Evolutionary conservation across 2,113 vertebrate species (phyloP).

Genomic region (Mus pahari): DNA sequence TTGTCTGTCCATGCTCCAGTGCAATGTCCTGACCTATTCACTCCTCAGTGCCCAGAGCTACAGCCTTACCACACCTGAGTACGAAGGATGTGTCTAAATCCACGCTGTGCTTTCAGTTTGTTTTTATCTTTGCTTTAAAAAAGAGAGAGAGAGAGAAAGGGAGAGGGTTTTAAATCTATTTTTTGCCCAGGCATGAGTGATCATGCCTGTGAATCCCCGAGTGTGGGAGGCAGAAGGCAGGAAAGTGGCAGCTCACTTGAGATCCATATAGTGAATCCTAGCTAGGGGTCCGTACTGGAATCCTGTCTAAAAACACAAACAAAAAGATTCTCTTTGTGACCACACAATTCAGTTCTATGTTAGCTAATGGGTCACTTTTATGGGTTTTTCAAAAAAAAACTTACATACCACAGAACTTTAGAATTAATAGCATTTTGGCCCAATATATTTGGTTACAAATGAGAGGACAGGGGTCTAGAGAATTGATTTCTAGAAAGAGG

Average conservation of each 20-base stretch:
- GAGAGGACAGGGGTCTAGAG: neutral
- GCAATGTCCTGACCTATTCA: neutral
- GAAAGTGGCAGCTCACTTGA: neutral
- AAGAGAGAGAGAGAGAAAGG: no score
- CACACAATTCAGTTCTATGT: neutral
- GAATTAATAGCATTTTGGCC: neutral
- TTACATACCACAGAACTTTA: neutral
- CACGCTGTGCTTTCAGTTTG: neutral
- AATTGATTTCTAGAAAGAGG: neutral
- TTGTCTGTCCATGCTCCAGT: neutral
- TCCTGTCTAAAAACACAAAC: neutral
- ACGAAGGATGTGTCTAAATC: neutral
- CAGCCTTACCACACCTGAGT: neutral
- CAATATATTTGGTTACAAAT: neutral
- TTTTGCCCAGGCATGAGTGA: neutral
- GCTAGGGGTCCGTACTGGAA: neutral
- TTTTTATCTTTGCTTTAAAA: neutral
- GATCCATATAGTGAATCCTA: neutral
- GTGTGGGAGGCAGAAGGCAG: neutral
- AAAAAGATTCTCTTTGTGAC: neutral
- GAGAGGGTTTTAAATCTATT: neutral
- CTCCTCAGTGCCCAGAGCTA: neutral
- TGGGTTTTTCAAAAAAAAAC: neutral
- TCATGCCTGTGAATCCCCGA: neutral
- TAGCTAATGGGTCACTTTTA: neutral